Evolutionary conservation across 2,888 invertebrate species (phyloP), one percentile per base, ranked within the genome.

Genomic region (Caenorhabditis angaria): DNA sequence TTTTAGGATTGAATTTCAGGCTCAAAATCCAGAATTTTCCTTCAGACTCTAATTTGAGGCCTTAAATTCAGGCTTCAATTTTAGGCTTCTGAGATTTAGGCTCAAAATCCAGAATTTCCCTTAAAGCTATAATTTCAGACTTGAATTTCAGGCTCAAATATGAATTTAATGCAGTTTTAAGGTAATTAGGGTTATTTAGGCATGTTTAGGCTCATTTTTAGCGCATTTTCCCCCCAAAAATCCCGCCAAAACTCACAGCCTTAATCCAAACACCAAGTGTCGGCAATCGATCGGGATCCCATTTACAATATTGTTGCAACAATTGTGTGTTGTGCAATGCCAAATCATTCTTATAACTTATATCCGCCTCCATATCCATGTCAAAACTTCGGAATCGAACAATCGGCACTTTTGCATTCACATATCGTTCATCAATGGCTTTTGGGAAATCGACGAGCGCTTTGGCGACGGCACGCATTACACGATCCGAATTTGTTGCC

Each of bases 331-430:
- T 91, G 75, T 89, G 88, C 75, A 89, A 87, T 2, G 91, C 91
- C 81, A 91, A 87, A 22, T 88, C 89, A 83, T 91, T 91, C 83
- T 91, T 91, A 57, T 91, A 87, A 78, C 91, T 91, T 66, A 91
- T 90, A 84, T 80, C 77, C 10, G 74, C 77, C 61, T 80, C 80
- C 62, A 79, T 69, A 55, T 79, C 75, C 76, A 74, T 73, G 24
- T 83, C 85, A 20, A 61, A 63, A 51, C 74, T 71, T 20, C 77
- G 51, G 85, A 91, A 91, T 83, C 91, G 91, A 28, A 91, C 90
- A 69, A 91, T 91, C 4, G 91, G 91, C 25, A 91, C 91, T 85
- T 91, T 91, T 35, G 91, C 91, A 29, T 76, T 70, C 20, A 77
- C 75, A 27, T 90, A 90, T 8, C 75, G 32, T 55, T 75, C 79